Percentiles rank a stretch among this genome's conserved stretches.
These are phyloP conservation scores for Euthynnus affinis DNA, from an alignment of 2,797 vertebrate genomes.

Conservation along the genomic window DNA sequence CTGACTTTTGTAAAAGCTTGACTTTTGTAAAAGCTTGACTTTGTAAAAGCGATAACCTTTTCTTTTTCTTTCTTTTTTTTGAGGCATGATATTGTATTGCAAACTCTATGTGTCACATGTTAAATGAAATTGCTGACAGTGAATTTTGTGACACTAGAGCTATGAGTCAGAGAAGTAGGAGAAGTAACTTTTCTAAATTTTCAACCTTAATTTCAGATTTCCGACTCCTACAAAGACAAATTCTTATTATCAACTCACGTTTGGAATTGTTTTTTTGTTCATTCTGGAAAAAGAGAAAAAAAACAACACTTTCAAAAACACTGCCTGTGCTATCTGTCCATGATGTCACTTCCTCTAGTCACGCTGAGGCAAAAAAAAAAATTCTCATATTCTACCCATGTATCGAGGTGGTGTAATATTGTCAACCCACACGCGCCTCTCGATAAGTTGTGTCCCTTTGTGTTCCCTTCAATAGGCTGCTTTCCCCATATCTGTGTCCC, in stretches of 20 bases:
- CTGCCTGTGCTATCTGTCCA: neutral
- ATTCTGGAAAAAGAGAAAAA: neutral
- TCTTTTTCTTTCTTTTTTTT: no score
- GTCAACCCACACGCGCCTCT: slow-evolving; percentile 9
- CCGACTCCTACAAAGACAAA: neutral
- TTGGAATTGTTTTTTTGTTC: neutral
- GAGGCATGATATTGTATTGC: neutral
- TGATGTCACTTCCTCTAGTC: slow-evolving; percentile 70
- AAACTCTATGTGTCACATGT: neutral
- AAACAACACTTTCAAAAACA: slow-evolving; percentile 23
- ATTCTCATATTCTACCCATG: neutral
- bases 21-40: neutral
- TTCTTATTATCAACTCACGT: neutral
- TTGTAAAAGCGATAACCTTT: rapidly evolving
- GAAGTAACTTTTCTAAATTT: neutral
- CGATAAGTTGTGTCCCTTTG: slow-evolving; percentile 16
- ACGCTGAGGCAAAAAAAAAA: neutral
- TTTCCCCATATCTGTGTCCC: slow-evolving; percentile 82
- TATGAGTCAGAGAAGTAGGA: slow-evolving; percentile 27
- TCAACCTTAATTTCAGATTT: neutral
- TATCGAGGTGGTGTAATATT: neutral
- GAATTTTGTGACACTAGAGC: neutral
- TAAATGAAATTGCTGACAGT: slow-evolving; percentile 43
- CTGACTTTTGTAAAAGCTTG: neutral
- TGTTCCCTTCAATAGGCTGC: slow-evolving; percentile 82